These are phyloP conservation scores for Scophthalmus maximus DNA, from an alignment of 2,113 vertebrate genomes.

Conservation along the genomic window DNA sequence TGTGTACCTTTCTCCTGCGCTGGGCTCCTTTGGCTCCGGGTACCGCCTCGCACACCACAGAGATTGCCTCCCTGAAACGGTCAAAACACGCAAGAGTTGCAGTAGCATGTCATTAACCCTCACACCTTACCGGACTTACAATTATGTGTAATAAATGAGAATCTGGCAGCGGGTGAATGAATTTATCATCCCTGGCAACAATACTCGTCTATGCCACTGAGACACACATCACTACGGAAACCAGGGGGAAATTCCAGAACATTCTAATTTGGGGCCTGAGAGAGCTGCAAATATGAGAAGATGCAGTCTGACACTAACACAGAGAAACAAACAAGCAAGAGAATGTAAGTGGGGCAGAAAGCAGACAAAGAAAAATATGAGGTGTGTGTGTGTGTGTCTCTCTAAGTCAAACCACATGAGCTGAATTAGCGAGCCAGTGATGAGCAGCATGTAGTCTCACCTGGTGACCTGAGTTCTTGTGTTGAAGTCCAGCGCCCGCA, in stretches of 20 bases:
- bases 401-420: too few species aligned
- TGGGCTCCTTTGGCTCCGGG: slow-evolving; percentile 94
- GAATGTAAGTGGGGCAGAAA: slow-evolving; percentile 28
- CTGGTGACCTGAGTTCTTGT: slow-evolving; percentile 98
- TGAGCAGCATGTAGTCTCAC: slow-evolving; percentile 76
- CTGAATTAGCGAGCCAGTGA: not conserved
- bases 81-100: slow-evolving; percentile 39
- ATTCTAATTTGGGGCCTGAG: slow-evolving; percentile 71
- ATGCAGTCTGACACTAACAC: not conserved
- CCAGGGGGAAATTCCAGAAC: slow-evolving; percentile 75
- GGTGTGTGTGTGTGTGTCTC: slow-evolving; percentile 3
- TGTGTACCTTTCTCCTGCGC: slow-evolving; percentile 93
- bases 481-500: slow-evolving; percentile 97
- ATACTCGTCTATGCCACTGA: slow-evolving; percentile 46
- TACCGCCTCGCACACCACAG: slow-evolving; percentile 96
- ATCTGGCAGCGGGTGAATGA: slow-evolving; percentile 40
- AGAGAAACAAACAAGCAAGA: slow-evolving; percentile 13
- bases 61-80: slow-evolving; percentile 92
- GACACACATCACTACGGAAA: slow-evolving; percentile 72
- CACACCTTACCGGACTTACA: slow-evolving; percentile 40
- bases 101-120: slow-evolving; percentile 27
- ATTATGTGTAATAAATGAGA: slow-evolving; percentile 49
- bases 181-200: slow-evolving; percentile 51
- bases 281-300: slow-evolving; percentile 19
- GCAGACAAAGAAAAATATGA: slow-evolving; percentile 8